phyloP scores from a whole-genome alignment of 2,888 invertebrate species.

The Mesorhabditis spiculigera region DNA sequence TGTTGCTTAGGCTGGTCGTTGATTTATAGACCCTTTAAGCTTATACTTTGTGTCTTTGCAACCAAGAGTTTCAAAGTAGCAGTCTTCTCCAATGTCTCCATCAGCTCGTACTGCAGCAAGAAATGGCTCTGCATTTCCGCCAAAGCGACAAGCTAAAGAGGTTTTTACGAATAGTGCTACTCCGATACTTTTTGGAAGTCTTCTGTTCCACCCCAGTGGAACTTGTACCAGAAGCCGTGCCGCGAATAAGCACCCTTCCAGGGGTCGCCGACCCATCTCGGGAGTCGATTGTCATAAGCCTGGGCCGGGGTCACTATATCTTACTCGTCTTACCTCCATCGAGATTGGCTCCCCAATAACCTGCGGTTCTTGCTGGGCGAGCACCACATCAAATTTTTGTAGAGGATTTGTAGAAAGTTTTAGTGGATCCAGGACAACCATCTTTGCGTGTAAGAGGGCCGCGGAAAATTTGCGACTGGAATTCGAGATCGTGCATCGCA shows the following conservation, averaged over 20 bases:
- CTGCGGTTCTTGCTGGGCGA: constrained; percentile 17
- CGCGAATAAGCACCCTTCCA: constrained; percentile 29
- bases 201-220: constrained; percentile 13
- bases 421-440: constrained; percentile 1
- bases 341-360: constrained; percentile 17
- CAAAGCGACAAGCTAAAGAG: constrained; percentile 14
- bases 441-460: background rate
- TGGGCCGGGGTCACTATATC: too few species aligned
- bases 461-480: too few species aligned
- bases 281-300: constrained; percentile 2
- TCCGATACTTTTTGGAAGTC: constrained; percentile 22
- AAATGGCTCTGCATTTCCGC: constrained; percentile 15
- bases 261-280: constrained; percentile 19
- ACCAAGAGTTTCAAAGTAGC: constrained; percentile 14
- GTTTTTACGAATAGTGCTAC: background rate
- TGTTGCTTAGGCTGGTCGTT: constrained; percentile 12
- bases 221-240: constrained; percentile 30
- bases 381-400: constrained; percentile 13
- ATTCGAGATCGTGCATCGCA: too few species aligned
- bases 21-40: constrained; percentile 16
- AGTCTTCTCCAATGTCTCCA: constrained; percentile 13
- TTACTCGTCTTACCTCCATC: constrained; percentile 17
- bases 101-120: constrained; percentile 13
- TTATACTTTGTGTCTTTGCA: background rate
- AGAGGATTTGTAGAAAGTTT: background rate